A percentile compares a stretch with the other conserved stretches of the same genome.
phyloP scores from a whole-genome alignment of 2,113 vertebrate genomes.

The Propithecus coquereli region DNA sequence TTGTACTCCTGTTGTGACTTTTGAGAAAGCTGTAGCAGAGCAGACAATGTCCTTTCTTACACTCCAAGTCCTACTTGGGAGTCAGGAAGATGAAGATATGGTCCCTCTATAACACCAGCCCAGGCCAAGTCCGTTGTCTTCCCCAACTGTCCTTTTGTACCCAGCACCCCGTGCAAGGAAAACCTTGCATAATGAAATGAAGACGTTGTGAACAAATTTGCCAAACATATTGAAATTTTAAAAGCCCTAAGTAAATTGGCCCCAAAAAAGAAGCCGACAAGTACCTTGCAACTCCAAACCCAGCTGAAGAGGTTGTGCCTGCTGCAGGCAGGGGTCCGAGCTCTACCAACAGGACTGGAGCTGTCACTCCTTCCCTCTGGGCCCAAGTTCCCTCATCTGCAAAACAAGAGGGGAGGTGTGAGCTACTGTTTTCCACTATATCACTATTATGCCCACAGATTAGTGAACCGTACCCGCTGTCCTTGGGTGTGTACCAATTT shows the following conservation, averaged over 20 bases:
- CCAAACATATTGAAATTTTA: not conserved
- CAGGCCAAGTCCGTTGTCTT: not conserved
- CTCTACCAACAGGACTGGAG: not conserved
- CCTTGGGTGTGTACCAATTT: not conserved
- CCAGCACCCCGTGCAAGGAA: not conserved
- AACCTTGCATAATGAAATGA: not conserved
- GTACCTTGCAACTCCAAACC: conserved; percentile 52
- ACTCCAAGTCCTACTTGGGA: not conserved
- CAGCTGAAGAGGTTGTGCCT: not conserved
- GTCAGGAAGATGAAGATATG: not conserved
- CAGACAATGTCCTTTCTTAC: not conserved
- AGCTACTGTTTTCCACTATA: not conserved
- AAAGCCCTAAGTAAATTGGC: not conserved
- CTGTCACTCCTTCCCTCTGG: conserved; percentile 56
- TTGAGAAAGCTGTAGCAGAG: not conserved
- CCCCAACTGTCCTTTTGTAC: not conserved
- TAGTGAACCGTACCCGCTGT: not conserved
- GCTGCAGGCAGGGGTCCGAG: not conserved
- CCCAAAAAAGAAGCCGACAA: not conserved
- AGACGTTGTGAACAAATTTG: not conserved
- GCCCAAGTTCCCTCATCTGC: conserved; percentile 63
- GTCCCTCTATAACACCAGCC: not conserved
- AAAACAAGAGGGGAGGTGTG: not conserved
- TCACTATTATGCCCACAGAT: not conserved
- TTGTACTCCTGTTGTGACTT: not conserved